These are phyloP conservation scores for Paramacrobiotus metropolitanus DNA, from an alignment of 1,140 invertebrate species.

Conservation along the genomic window DNA sequence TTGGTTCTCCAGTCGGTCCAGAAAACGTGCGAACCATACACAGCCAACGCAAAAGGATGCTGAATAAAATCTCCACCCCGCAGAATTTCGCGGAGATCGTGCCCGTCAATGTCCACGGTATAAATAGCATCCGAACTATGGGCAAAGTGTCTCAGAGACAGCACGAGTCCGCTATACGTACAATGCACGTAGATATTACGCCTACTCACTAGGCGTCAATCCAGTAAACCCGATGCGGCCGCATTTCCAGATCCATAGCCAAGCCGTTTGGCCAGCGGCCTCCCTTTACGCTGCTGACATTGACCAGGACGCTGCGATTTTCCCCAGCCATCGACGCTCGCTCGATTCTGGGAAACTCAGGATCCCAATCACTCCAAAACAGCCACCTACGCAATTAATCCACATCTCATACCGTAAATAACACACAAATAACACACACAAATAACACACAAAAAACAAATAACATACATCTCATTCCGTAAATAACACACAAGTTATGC, in stretches of 20 bases:
- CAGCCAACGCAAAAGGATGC: slow-evolving; percentile 61
- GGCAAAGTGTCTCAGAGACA: slow-evolving; percentile 9
- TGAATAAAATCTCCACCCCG: slow-evolving; percentile 29
- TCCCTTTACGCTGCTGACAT: slow-evolving; percentile 21
- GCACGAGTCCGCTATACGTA: background rate
- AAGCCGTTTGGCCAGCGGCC: slow-evolving; percentile 44
- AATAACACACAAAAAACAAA: too few relatives aligned
- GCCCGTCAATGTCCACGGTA: slow-evolving; percentile 39
- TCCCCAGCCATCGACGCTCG: slow-evolving; percentile 33
- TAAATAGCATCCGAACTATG: slow-evolving; percentile 56
- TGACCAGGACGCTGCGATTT: slow-evolving; percentile 23
- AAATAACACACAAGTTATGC: too few relatives aligned
- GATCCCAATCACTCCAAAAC: slow-evolving; percentile 69
- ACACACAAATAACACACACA: too few relatives aligned
- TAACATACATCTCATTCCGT: slow-evolving; percentile 2
- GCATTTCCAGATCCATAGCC: slow-evolving; percentile 33
- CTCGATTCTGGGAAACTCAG: slow-evolving; percentile 27
- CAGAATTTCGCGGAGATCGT: slow-evolving; percentile 28
- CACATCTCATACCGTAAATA: slow-evolving; percentile 6
- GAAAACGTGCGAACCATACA: slow-evolving; percentile 62
- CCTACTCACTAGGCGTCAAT: slow-evolving; percentile 29
- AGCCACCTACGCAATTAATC: slow-evolving; percentile 27
- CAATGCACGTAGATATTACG: slow-evolving; percentile 1
- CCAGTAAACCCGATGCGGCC: slow-evolving; percentile 32
- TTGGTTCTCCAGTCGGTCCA: slow-evolving; percentile 83